Conservation (phyloP, 1,140 invertebrate species). For the Apocrypta bakeri region DNA sequence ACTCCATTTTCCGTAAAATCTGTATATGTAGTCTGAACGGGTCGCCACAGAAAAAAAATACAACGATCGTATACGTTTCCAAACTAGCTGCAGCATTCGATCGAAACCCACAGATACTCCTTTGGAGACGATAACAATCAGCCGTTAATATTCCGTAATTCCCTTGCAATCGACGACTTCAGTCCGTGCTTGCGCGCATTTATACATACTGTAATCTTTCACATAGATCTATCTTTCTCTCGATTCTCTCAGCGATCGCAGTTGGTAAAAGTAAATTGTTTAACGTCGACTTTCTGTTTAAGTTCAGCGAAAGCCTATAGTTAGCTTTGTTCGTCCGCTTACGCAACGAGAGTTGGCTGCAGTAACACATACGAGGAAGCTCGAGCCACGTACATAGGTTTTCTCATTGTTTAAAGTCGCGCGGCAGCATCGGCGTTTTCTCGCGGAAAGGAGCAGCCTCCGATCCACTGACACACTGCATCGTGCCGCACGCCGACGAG, state of each 20-base stretch:
- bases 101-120: neutral
- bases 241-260: neutral
- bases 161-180: neutral
- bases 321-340: conserved; percentile 17
- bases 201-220: neutral
- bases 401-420: conserved; percentile 21
- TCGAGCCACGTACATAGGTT: neutral
- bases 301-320: neutral
- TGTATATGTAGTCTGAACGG: neutral
- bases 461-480: conserved; percentile 64
- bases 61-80: neutral
- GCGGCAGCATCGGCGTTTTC: neutral
- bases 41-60: neutral
- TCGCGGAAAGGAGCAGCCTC: conserved; percentile 30
- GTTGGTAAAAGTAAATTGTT: neutral
- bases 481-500: neutral
- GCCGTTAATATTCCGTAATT: neutral
- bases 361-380: neutral
- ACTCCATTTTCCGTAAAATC: neutral
- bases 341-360: neutral
- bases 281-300: neutral
- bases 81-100: neutral
- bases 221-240: neutral
- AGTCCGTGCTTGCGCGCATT: neutral
- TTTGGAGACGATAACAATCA: neutral